A percentile compares a stretch with the other conserved stretches of the same genome.
Evolutionary conservation across 1,140 invertebrate genomes (phyloP).

Genomic region (Pararge aegeria): DNA sequence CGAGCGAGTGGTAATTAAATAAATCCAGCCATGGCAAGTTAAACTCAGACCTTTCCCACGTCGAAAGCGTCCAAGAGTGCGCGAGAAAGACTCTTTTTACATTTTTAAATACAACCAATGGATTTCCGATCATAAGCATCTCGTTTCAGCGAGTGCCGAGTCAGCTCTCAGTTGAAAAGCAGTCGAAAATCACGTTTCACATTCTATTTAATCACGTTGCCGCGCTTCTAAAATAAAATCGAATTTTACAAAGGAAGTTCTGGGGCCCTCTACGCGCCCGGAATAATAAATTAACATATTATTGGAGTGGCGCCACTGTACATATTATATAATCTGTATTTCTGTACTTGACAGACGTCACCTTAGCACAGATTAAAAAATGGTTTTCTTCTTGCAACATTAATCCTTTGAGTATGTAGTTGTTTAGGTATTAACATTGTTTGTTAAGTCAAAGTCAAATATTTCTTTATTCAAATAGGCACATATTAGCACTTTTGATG

Average conservation of each 20-base stretch:
- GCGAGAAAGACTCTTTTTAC: too few relatives aligned
- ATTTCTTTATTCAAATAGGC: too few relatives aligned
- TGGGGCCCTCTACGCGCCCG: slow-evolving; percentile 33
- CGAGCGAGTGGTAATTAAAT: too few relatives aligned
- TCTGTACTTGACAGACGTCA: slow-evolving; percentile 11
- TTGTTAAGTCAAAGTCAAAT: too few relatives aligned
- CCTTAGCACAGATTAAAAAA: slow-evolving; percentile 10
- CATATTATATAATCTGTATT: slow-evolving; percentile 9
- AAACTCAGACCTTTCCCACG: too few relatives aligned
- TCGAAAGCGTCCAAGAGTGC: too few relatives aligned
- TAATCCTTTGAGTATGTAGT: slow-evolving; percentile 16
- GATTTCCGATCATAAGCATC: too few relatives aligned
- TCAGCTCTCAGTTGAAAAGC: slow-evolving; percentile 32
- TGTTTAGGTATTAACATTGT: too few relatives aligned
- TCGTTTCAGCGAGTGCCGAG: too few relatives aligned
- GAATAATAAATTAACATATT: slow-evolving; percentile 40
- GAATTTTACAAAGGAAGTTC: slow-evolving; percentile 49
- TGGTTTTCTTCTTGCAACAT: neutral
- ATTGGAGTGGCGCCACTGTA: slow-evolving; percentile 10
- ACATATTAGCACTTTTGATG: too few relatives aligned
- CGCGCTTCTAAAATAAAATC: slow-evolving; percentile 44
- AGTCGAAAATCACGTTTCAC: slow-evolving; percentile 47
- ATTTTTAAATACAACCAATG: too few relatives aligned
- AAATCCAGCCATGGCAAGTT: too few relatives aligned
- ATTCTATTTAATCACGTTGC: slow-evolving; percentile 44